Percentiles rank a stretch among this genome's conserved stretches.
Evolutionary conservation across 1,140 invertebrate species (phyloP).

Genomic region (Galendromus occidentalis): DNA sequence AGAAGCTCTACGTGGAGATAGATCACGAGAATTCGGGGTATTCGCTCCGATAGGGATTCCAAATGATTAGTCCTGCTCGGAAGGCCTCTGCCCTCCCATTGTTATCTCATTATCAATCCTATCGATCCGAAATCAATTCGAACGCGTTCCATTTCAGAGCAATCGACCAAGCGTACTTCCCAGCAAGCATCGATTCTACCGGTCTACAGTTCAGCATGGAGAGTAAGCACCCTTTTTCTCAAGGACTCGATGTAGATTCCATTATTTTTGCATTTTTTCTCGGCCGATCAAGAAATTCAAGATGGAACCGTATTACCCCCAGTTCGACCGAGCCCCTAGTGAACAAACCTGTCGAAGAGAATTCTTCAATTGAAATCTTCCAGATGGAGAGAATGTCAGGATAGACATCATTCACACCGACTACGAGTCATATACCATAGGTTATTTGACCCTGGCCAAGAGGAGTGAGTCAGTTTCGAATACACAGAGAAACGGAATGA

Average conservation of each 20-base stretch:
- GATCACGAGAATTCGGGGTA: constrained; percentile 7
- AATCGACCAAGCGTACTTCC: constrained; percentile 2
- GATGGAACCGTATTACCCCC: no score
- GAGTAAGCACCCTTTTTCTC: no score
- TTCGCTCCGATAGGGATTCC: background rate
- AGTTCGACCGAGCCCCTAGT: no score
- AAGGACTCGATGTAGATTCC: no score
- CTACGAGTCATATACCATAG: background rate
- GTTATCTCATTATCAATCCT: no score
- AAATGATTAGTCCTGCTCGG: no score
- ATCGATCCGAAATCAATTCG: background rate
- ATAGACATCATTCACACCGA: background rate
- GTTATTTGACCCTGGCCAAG: background rate
- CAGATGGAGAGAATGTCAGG: background rate
- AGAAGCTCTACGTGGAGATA: background rate
- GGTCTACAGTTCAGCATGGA: background rate
- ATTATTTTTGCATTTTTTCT: no score
- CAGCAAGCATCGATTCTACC: background rate
- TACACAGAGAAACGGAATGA: no score
- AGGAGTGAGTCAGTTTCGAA: background rate
- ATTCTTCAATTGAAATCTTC: background rate
- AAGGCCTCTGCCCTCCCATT: no score
- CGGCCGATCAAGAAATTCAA: no score
- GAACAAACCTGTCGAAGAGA: no score
- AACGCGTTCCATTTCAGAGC: background rate